These are phyloP conservation scores for Ceratoteleas bidentatus DNA, from an alignment of 1,140 invertebrate species.

Conservation along the genomic window DNA sequence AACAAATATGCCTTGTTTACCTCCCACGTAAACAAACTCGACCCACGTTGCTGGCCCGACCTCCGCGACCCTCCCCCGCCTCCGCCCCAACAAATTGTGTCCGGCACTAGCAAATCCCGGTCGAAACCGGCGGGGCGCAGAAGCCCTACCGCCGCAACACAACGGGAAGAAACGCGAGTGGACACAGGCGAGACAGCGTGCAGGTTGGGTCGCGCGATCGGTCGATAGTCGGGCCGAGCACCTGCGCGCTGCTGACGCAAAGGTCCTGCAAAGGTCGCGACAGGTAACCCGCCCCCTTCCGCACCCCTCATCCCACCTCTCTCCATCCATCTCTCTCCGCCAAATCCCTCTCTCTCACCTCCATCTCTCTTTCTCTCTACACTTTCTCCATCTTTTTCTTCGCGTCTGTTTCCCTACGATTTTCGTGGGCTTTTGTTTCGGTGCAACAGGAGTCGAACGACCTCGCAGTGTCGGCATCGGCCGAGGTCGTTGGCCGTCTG, in stretches of 20 bases:
- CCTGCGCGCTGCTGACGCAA: conserved; percentile 22
- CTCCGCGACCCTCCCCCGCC: too few species aligned
- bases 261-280: conserved; percentile 27
- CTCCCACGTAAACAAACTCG: too few species aligned
- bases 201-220: conserved; percentile 23
- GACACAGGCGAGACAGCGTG: background rate
- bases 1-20: too few species aligned
- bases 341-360: too few species aligned
- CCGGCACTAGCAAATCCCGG: background rate
- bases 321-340: too few species aligned
- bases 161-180: too few species aligned
- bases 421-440: conserved; percentile 1
- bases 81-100: too few species aligned
- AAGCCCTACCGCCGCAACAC: background rate
- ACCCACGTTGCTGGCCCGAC: too few species aligned
- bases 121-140: background rate
- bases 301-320: too few species aligned
- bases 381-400: too few species aligned
- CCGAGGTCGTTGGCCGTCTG: conserved; percentile 63
- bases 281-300: conserved; percentile 12
- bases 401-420: too few species aligned
- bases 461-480: conserved; percentile 37
- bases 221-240: conserved; percentile 39
- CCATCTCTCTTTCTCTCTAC: too few species aligned
- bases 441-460: conserved; percentile 54